phyloP scores from a whole-genome alignment of 2,113 vertebrate genomes.

The Spilogale gracilis region DNA sequence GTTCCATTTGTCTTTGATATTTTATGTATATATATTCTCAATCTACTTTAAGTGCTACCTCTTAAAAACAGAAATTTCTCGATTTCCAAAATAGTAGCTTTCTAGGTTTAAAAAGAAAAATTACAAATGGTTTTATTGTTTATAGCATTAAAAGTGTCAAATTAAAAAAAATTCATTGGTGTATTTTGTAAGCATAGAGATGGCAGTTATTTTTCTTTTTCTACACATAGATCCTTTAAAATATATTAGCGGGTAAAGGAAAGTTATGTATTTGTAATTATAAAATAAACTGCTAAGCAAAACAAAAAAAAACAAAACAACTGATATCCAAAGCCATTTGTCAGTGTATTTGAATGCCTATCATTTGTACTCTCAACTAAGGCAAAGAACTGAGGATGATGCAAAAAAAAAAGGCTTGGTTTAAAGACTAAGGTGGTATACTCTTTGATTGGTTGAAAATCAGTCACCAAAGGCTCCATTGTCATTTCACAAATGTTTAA shows the following conservation, averaged over 20 bases:
- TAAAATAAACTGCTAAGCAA: conserved; percentile 16
- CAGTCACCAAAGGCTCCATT: conserved; percentile 59
- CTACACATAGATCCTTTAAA: neutral
- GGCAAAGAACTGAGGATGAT: neutral
- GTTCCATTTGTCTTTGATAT: neutral
- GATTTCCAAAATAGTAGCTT: neutral
- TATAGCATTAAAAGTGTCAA: neutral
- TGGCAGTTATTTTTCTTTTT: conserved; percentile 19
- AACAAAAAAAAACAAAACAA: conserved; percentile 49
- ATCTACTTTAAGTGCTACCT: neutral
- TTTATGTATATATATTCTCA: neutral
- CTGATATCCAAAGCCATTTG: conserved; percentile 17
- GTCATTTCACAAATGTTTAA: conserved; percentile 68
- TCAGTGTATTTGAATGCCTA: neutral
- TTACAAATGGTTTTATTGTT: neutral
- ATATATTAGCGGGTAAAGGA: neutral
- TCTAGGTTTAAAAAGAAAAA: neutral
- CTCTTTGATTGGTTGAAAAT: conserved; percentile 74
- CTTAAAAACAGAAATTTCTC: neutral
- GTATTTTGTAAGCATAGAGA: neutral
- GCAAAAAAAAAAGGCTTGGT: conserved; percentile 27
- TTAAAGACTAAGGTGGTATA: conserved; percentile 47
- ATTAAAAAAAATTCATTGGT: neutral
- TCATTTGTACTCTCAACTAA: conserved; percentile 5
- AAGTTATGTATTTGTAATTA: neutral